Base-by-base conservation (phyloP, 2,797 vertebrate species). In the Anguilla anguilla region DNA sequence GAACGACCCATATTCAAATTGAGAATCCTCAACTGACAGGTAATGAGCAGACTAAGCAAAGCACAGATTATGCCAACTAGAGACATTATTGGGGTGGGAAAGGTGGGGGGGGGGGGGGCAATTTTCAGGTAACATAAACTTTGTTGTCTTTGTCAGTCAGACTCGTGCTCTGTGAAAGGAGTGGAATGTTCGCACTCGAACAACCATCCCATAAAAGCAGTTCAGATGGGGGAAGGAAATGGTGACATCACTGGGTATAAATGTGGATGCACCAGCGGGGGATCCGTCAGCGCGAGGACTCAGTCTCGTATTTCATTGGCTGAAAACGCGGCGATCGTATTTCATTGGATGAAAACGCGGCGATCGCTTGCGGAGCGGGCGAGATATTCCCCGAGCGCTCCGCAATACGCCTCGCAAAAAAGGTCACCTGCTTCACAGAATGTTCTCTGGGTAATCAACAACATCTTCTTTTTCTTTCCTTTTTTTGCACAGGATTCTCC, bases 191-290 rank as follows among this genome's bases (percentile, higher is more conserved):
- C 67, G 39, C 55, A 35, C 43, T 83, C 22, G 22, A 64, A 79
- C 49, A 43, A n/a, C 25, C 13, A 53, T 25, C 46, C 59, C 3
- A 22, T 25, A 55, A 79, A 53, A 77, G 28, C 57, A 7, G 13
- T 55, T 77, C 19, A 79, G 39, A 79, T 3, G 31, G 28, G 6
- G 61, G 19, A 10, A 0, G 22, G 9, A 25, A n/a, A 9, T 3
- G 5, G 53, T 3, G 22, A 35, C 35, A 43, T 64, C 28, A 46
- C 46, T 86, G 49, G 67, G 53, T 49, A 74, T 72, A 61, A 88
- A 83, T 55, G 85, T 81, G 35, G 59, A 25, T 39, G 77, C 51
- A 86, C 51, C 85, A 83, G 85, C 88, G 83, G 61, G n/a, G 57
- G 74, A 35, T 72, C 49, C n/a, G 57, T 72, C n/a, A 35, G 31